Conservation (phyloP, 2,797 vertebrate species). For the Mormyrus hasselquistii region DNA sequence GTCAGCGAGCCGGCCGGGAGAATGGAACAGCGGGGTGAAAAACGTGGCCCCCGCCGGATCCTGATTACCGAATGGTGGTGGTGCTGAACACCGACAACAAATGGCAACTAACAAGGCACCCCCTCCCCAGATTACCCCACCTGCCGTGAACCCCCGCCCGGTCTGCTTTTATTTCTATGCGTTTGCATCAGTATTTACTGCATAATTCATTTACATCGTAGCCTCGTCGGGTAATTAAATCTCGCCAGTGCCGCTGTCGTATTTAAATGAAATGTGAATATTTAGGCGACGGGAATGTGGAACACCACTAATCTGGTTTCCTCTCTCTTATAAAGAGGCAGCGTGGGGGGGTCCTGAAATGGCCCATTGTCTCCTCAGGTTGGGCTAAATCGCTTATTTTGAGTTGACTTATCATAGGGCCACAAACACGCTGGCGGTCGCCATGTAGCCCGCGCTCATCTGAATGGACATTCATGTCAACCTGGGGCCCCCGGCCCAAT, state of each 20-base stretch:
- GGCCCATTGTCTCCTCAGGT: conserved; percentile 46
- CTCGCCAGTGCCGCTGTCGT: conserved; percentile 55
- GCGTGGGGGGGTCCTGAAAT: conserved; percentile 43
- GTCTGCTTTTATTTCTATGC: conserved; percentile 55
- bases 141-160: conserved; percentile 18
- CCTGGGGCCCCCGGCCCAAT: neutral
- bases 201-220: conserved; percentile 74
- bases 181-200: conserved; percentile 67
- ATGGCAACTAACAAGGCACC: conserved; percentile 45
- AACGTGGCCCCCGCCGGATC: conserved; percentile 74
- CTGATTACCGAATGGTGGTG: conserved; percentile 67
- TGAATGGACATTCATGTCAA: conserved; percentile 32
- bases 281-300: conserved; percentile 58
- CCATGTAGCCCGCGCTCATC: conserved; percentile 43
- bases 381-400: conserved; percentile 44
- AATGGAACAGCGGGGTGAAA: conserved; percentile 66
- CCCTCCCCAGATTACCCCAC: conserved; percentile 21
- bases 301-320: conserved; percentile 55
- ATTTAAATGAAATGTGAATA: conserved; percentile 71
- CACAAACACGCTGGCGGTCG: conserved; percentile 42
- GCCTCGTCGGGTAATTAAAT: conserved; percentile 65
- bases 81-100: conserved; percentile 53
- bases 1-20: conserved; percentile 87
- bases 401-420: conserved; percentile 53
- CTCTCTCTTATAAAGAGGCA: conserved; percentile 40